Percentiles rank a stretch among this genome's conserved stretches.
These are phyloP conservation scores for Ormyrus nitidulus DNA, from an alignment of 2,888 invertebrate genomes.

Conservation along the genomic window DNA sequence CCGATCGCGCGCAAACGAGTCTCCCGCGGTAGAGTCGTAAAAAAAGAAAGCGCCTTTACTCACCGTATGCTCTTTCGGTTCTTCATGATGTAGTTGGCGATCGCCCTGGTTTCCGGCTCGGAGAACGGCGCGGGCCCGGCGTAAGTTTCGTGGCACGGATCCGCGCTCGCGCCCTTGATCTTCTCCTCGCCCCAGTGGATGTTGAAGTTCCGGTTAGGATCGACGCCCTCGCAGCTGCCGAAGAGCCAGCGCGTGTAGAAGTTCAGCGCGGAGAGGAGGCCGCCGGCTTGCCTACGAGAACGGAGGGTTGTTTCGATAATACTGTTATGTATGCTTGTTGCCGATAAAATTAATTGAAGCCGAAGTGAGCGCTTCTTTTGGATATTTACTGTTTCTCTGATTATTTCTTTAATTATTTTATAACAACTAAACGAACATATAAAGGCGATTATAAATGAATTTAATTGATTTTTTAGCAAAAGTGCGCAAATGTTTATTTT, in stretches of 20 bases:
- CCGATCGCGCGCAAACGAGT: no score
- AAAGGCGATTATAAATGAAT: no score
- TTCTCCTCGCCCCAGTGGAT: slow-evolving; percentile 82
- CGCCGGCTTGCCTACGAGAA: slow-evolving; percentile 51
- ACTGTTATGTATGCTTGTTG: no score
- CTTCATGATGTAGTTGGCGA: slow-evolving; percentile 82
- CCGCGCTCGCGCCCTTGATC: slow-evolving; percentile 79
- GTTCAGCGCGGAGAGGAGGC: slow-evolving; percentile 67
- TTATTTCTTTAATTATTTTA: no score
- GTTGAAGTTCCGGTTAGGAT: slow-evolving; percentile 87
- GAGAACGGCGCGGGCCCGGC: slow-evolving; percentile 85
- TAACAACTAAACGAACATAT: no score
- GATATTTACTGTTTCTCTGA: no score
- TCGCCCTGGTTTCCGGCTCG: slow-evolving; percentile 85
- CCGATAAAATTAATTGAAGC: no score
- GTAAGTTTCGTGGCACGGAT: slow-evolving; percentile 86
- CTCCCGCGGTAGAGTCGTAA: not conserved
- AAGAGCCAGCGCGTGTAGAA: slow-evolving; percentile 78
- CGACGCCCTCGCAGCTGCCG: slow-evolving; percentile 84
- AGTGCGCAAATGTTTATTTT: no score
- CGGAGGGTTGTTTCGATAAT: no score
- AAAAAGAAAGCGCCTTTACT: not conserved
- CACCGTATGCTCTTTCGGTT: slow-evolving; percentile 69
- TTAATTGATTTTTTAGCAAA: no score
- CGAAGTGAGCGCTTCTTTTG: no score